Evolutionary conservation across 2,888 invertebrate species (phyloP).

Genomic region (Rotaria magnacalcarata): DNA sequence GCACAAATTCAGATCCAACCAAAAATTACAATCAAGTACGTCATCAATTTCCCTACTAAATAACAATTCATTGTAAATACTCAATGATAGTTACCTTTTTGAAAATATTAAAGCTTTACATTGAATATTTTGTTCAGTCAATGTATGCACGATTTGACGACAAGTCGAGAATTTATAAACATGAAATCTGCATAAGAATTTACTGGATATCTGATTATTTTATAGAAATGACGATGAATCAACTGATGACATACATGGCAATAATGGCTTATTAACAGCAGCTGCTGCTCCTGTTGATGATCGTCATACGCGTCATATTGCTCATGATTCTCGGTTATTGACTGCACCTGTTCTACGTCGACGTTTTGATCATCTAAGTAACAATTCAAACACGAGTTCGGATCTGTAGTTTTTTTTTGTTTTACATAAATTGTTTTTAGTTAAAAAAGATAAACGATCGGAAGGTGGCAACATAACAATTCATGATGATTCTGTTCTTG

Average conservation of each 20-base stretch:
- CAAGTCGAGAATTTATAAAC: no score
- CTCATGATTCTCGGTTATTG: neutral
- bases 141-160: no score
- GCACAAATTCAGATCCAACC: neutral
- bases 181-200: no score
- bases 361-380: neutral
- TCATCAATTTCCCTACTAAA: no score
- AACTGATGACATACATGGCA: neutral
- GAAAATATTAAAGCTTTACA: no score
- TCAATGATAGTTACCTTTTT: no score
- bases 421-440: neutral
- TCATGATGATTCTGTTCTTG: constrained; percentile 21
- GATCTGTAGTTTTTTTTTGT: no score
- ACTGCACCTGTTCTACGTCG: neutral
- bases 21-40: neutral
- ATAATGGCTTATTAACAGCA: neutral
- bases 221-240: neutral
- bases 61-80: no score
- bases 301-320: neutral
- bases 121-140: no score
- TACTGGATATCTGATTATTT: neutral
- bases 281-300: neutral
- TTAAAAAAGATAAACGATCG: neutral
- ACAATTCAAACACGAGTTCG: neutral
- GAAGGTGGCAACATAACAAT: neutral